These are phyloP conservation scores for Leptopilina syphax DNA, from an alignment of 2,888 invertebrate species.

Conservation along the genomic window DNA sequence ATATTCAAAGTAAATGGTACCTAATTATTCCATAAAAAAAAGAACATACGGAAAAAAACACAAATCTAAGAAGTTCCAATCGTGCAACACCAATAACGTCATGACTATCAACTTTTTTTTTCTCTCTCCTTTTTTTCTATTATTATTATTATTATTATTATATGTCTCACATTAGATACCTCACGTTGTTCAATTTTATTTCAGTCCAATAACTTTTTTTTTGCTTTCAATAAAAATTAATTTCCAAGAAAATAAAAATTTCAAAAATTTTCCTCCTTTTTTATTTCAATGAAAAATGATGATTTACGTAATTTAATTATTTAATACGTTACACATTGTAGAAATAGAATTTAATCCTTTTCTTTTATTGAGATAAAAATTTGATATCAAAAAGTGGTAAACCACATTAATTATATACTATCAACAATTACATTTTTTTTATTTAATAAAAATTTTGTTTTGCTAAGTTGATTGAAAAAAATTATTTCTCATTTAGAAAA, in stretches of 20 bases:
- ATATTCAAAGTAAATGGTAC: neutral
- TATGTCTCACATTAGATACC: no score
- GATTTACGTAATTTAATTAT: neutral
- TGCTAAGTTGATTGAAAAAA: no score
- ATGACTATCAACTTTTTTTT: no score
- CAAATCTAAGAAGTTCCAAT: no score
- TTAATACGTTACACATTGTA: neutral
- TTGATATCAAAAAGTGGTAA: slow-evolving; percentile 2
- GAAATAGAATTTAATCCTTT: neutral
- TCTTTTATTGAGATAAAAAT: neutral
- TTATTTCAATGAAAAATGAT: neutral
- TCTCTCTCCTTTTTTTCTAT: no score
- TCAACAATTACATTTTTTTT: neutral
- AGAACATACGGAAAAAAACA: neutral
- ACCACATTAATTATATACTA: neutral
- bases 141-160: no score
- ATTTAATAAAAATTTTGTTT: no score
- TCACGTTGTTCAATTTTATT: no score
- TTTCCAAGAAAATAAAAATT: neutral
- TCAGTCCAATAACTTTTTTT: no score
- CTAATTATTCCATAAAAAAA: neutral
- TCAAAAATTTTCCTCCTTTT: neutral
- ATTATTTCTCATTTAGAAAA: no score
- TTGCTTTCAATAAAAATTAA: no score
- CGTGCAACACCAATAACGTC: no score